Evolutionary conservation across 2,888 invertebrate genomes (phyloP).

Genomic region (Drosophila diplacantha): DNA sequence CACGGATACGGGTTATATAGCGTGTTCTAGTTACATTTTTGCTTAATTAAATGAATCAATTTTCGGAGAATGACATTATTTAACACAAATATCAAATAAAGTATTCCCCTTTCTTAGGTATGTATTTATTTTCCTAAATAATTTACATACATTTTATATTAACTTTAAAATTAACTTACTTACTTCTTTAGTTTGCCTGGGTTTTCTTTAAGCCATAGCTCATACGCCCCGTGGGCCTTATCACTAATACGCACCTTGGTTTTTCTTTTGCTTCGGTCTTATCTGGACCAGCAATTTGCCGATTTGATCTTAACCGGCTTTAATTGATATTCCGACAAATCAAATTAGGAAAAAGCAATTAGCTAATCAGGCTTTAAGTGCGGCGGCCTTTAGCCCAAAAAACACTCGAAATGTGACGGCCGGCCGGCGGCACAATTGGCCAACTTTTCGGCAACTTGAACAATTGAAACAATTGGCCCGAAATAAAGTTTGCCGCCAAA

Average conservation of each 20-base stretch:
- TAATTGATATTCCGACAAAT: conserved; percentile 43
- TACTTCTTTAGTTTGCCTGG: background rate
- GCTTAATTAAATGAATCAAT: background rate
- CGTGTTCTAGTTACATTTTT: background rate
- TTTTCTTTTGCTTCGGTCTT: background rate
- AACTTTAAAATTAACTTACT: too few species aligned
- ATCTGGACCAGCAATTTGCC: conserved; percentile 4
- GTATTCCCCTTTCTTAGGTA: background rate
- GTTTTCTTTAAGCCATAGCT: background rate
- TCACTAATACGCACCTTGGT: conserved; percentile 1
- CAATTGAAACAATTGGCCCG: conserved; percentile 60
- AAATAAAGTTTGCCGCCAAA: conserved; percentile 46
- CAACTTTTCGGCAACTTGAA: conserved; percentile 52
- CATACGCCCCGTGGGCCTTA: background rate
- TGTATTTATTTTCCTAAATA: background rate
- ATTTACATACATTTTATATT: too few species aligned
- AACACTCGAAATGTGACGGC: conserved; percentile 36
- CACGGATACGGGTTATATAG: background rate
- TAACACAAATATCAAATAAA: background rate
- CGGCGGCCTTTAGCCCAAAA: conserved; percentile 16
- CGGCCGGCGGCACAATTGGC: conserved; percentile 15
- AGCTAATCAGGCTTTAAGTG: conserved; percentile 54
- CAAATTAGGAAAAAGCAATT: conserved; percentile 48
- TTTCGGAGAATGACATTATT: background rate
- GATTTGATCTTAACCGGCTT: conserved; percentile 21